Percentiles rank a stretch among this genome's conserved stretches.
Conservation (phyloP, 2,113 vertebrate species). For the Cebidichthys violaceus region DNA sequence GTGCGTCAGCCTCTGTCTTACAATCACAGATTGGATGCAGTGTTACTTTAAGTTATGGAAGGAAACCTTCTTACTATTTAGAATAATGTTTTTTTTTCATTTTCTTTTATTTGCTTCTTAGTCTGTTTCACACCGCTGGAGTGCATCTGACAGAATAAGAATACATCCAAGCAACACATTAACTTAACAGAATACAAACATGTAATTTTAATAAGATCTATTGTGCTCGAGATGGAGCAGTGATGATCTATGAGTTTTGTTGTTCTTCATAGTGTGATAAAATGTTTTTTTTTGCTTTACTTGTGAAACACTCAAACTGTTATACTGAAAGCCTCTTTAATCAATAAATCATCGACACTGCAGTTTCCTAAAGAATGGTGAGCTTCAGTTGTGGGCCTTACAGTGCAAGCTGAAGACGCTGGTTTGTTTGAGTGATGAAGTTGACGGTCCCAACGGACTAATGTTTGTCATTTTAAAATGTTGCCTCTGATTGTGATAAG, state of each 20-base stretch:
- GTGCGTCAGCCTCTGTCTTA: no score
- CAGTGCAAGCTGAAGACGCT: not conserved
- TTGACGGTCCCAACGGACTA: slow-evolving; percentile 6
- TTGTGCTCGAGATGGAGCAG: not conserved
- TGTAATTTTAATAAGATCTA: not conserved
- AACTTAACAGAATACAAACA: not conserved
- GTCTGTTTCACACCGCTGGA: not conserved
- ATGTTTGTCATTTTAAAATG: slow-evolving; percentile 58
- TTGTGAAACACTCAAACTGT: not conserved
- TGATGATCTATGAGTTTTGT: not conserved
- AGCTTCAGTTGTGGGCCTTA: slow-evolving; percentile 6
- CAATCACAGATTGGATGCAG: no score
- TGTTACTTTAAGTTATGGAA: no score
- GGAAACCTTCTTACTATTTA: no score
- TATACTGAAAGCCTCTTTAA: not conserved
- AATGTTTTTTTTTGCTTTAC: not conserved
- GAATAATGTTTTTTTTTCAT: no score
- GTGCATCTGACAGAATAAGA: not conserved
- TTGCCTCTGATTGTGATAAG: slow-evolving; percentile 38
- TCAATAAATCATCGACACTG: slow-evolving; percentile 9
- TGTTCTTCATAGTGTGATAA: not conserved
- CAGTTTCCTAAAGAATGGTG: not conserved
- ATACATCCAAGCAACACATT: not conserved
- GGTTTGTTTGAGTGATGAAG: slow-evolving; percentile 42
- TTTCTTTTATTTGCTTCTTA: not conserved